Percentiles rank a stretch among this genome's conserved stretches.
These are phyloP conservation scores for Eretmochelys imbricata DNA, from an alignment of 2,113 vertebrate species.

Conservation along the genomic window DNA sequence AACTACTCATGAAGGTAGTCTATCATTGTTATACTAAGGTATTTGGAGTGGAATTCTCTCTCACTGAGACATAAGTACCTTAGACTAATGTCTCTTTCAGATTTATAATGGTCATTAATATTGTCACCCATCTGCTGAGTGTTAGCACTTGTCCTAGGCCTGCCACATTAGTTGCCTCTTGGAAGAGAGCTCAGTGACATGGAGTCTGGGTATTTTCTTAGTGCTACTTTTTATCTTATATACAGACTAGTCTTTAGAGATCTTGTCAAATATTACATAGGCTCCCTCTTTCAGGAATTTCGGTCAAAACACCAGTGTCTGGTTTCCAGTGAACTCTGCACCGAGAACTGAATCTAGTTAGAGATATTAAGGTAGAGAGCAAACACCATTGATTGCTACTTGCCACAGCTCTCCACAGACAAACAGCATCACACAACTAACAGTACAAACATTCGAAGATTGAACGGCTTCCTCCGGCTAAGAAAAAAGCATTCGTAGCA, in stretches of 20 bases:
- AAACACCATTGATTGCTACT: not conserved
- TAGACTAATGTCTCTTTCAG: not conserved
- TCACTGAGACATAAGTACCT: not conserved
- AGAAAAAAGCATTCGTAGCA: not conserved
- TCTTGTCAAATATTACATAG: not conserved
- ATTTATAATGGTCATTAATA: not conserved
- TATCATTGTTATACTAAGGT: not conserved
- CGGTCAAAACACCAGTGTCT: not conserved
- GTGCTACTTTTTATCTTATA: not conserved
- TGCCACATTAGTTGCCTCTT: not conserved
- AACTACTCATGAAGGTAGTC: not conserved
- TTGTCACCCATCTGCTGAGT: not conserved
- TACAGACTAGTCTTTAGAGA: rapidly evolving
- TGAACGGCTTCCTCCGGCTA: not conserved
- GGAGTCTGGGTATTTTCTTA: not conserved
- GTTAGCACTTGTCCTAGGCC: not conserved
- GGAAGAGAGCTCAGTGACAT: rapidly evolving
- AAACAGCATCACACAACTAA: not conserved
- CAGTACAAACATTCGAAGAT: not conserved
- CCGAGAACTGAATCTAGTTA: not conserved
- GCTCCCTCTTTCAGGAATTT: rapidly evolving
- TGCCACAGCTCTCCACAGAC: not conserved
- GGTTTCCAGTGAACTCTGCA: not conserved
- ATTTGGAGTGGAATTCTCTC: not conserved
- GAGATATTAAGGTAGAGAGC: not conserved